Evolutionary conservation across 1,140 invertebrate species (phyloP).

Genomic region (Monochamus saltuarius): DNA sequence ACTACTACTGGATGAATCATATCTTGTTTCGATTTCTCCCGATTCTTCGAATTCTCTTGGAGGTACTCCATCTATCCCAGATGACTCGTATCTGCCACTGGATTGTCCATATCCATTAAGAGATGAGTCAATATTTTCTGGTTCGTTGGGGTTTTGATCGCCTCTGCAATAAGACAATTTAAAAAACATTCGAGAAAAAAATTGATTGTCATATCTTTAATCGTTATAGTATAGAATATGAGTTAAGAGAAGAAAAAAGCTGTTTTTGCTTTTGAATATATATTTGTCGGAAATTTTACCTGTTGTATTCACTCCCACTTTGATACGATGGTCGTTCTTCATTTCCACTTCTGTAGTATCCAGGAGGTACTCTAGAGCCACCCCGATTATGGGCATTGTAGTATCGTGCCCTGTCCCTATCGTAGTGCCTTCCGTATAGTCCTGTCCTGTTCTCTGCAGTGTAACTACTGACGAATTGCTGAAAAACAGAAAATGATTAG

Average conservation of each 20-base stretch:
- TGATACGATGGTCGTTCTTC: neutral
- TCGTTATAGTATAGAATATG: no score
- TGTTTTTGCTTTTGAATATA: no score
- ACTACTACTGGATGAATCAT: no score
- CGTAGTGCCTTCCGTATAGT: slow-evolving; percentile 29
- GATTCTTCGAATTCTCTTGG: neutral
- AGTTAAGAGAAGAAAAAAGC: no score
- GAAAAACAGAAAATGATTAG: slow-evolving; percentile 20
- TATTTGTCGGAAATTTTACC: no score
- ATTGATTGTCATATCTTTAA: no score
- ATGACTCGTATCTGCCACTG: neutral
- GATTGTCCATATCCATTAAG: neutral
- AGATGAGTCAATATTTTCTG: neutral
- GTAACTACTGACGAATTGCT: slow-evolving; percentile 40
- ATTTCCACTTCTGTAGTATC: slow-evolving; percentile 22
- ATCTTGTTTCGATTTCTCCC: neutral
- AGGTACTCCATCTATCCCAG: neutral
- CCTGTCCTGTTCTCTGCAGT: slow-evolving; percentile 33
- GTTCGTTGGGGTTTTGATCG: neutral
- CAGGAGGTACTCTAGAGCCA: neutral
- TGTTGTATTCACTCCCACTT: no score
- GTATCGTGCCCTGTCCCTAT: neutral
- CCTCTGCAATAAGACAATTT: no score
- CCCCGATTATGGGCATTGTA: slow-evolving; percentile 7
- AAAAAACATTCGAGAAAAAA: neutral